Evolutionary conservation across 2,113 vertebrate species (phyloP), one percentile per base, ranked within the genome.

Genomic region (Aramus guarauna): DNA sequence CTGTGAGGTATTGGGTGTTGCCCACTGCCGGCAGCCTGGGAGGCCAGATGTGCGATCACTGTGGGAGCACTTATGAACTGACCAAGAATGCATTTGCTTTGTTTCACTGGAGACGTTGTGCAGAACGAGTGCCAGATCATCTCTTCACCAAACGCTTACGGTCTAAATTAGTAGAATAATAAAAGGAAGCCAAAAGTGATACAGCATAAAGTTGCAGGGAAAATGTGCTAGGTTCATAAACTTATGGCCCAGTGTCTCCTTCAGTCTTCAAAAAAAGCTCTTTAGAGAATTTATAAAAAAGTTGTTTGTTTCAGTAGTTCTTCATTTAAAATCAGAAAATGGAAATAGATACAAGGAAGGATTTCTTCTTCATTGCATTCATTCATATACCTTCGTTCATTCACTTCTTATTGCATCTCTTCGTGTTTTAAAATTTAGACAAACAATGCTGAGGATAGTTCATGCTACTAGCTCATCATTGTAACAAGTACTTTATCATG

Each of bases 61-160:
- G 22, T 53, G 30, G 34, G 34, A 79, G 32, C 24, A 11, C 71
- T 72, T 16, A 19, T 0, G 10, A 69, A 71, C 16, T 69, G 59
- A 62, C 58, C 12, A 4, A 72, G 23, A 68, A 68, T 5, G 15
- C 0, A 1, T 64, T 85, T 0, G 1, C 58, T 76, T 82, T 36
- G 48, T 72, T 85, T 73, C 76, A 62, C 74, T 72, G 24, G 66
- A 72, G 58, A 36, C 18, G 3, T 50, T 72, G 48, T 1, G 0
- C 47, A 34, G 66, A 78, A 50, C 2, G 2, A 36, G 19, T 48
- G 18, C 15, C 47, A 60, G n/a, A 39, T 75, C 34, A 36, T 71
- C 64, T 56, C 36, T 47, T 72, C 67, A 68, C 34, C 24, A 52
- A 82, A 34, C 7, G 0, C 6, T 71, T 58, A 9, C 0, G 0